Conservation (phyloP, 92 coral and sea anemone species). For the Heteractis magnifica region DNA sequence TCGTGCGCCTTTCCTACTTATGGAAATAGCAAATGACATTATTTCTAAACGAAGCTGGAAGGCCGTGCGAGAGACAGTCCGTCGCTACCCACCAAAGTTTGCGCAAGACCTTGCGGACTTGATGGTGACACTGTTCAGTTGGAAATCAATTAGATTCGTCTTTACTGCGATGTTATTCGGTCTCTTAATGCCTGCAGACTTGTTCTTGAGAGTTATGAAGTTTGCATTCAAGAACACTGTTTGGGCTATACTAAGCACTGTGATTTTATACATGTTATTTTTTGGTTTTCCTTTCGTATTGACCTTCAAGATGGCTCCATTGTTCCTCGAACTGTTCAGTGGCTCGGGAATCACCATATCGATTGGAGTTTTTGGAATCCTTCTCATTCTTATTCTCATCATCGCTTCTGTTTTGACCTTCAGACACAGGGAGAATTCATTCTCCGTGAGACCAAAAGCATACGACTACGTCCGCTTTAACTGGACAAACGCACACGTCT, state of each 20-base stretch:
- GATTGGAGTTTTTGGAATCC: slow-evolving; percentile 69
- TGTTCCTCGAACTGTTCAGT: slow-evolving; percentile 43
- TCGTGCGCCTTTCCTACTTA: slow-evolving; percentile 89
- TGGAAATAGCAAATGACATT: slow-evolving; percentile 83
- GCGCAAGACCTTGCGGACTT: slow-evolving; percentile 62
- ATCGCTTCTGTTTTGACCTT: slow-evolving; percentile 67
- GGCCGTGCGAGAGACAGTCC: slow-evolving; percentile 88
- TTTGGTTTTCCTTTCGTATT: slow-evolving; percentile 82
- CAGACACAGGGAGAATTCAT: slow-evolving; percentile 44
- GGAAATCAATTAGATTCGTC: slow-evolving; percentile 85
- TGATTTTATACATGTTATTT: slow-evolving; percentile 57
- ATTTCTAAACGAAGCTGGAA: slow-evolving; percentile 88
- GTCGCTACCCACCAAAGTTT: slow-evolving; percentile 78
- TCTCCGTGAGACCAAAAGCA: slow-evolving; percentile 68
- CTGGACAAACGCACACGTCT: slow-evolving; percentile 91
- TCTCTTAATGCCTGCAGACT: slow-evolving; percentile 92
- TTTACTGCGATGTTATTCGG: slow-evolving; percentile 91
- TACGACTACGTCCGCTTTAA: slow-evolving; percentile 92
- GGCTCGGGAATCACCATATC: slow-evolving; percentile 47
- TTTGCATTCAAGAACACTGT: slow-evolving; percentile 50
- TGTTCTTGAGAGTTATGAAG: slow-evolving; percentile 79
- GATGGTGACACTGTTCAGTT: slow-evolving; percentile 55
- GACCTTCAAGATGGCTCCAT: slow-evolving; percentile 65
- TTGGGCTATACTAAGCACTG: slow-evolving; percentile 58
- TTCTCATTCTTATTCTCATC: slow-evolving; percentile 56